phyloP scores from a whole-genome alignment of 2,888 invertebrate genomes.

The Meliscaeva auricollis region DNA sequence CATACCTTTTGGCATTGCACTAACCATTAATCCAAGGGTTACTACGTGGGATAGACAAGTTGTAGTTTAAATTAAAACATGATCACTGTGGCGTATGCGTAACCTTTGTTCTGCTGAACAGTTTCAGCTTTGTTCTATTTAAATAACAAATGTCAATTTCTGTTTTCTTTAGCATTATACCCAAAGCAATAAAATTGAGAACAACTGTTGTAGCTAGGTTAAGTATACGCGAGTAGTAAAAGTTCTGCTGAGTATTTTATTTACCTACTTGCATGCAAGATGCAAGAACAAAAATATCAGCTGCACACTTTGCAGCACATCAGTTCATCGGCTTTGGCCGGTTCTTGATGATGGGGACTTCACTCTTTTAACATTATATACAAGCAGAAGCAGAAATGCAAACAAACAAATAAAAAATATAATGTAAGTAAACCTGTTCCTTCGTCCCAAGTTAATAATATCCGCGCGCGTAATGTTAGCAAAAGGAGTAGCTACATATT shows the following conservation, averaged over 20 bases:
- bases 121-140: too few relatives aligned
- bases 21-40: too few relatives aligned
- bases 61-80: too few relatives aligned
- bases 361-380: conserved; percentile 2
- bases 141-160: conserved; percentile 38
- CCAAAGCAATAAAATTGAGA: conserved; percentile 17
- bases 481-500: conserved; percentile 57
- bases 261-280: conserved; percentile 37
- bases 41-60: too few relatives aligned
- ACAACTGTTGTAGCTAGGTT: not conserved
- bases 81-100: too few relatives aligned
- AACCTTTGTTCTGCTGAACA: too few relatives aligned
- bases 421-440: conserved; percentile 48
- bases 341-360: conserved; percentile 21
- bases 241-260: conserved; percentile 36
- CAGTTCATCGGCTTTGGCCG: conserved; percentile 65
- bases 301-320: conserved; percentile 37
- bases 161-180: conserved; percentile 14
- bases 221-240: not conserved
- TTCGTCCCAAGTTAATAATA: conserved; percentile 46
- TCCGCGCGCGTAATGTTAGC: conserved; percentile 64
- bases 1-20: too few relatives aligned
- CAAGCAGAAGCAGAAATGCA: conserved; percentile 8
- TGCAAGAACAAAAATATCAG: conserved; percentile 38
- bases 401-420: conserved; percentile 8